These are phyloP conservation scores for Streblospio benedicti DNA, from an alignment of 1,140 invertebrate genomes.

Conservation along the genomic window DNA sequence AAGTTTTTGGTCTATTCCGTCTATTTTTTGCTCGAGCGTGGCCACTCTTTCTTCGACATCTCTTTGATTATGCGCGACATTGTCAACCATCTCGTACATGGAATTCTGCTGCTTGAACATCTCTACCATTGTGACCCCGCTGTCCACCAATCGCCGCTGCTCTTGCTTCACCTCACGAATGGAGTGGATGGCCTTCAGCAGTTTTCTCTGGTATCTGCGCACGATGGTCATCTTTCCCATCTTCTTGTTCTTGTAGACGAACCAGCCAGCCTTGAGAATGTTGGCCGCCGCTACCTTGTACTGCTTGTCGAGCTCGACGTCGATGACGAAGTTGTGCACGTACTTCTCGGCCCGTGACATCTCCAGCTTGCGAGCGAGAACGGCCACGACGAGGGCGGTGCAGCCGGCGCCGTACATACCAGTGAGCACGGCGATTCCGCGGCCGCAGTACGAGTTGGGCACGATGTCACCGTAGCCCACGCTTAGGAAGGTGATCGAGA, in stretches of 20 bases:
- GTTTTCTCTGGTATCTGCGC: slow-evolving; percentile 25
- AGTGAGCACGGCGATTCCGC: slow-evolving; percentile 40
- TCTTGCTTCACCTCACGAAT: slow-evolving; percentile 40
- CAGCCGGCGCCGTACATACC: slow-evolving; percentile 44
- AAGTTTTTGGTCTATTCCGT: background rate
- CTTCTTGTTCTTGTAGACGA: slow-evolving; percentile 30
- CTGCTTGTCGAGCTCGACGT: slow-evolving; percentile 38
- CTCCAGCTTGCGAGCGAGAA: slow-evolving; percentile 43
- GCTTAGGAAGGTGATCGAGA: slow-evolving; percentile 44
- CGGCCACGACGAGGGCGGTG: slow-evolving; percentile 46
- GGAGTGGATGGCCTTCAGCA: slow-evolving; percentile 37
- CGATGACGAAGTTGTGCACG: slow-evolving; percentile 45
- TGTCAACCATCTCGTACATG: slow-evolving; percentile 18
- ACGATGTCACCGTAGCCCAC: slow-evolving; percentile 47
- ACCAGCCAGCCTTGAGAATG: slow-evolving; percentile 41
- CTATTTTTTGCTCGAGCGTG: background rate
- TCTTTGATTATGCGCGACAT: background rate
- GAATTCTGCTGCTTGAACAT: slow-evolving; percentile 32
- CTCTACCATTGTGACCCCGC: slow-evolving; percentile 36
- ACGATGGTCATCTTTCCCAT: background rate
- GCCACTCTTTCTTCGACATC: background rate
- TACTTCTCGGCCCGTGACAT: slow-evolving; percentile 43
- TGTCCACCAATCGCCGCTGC: slow-evolving; percentile 35
- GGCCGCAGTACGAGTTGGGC: slow-evolving; percentile 43
- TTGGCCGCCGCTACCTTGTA: slow-evolving; percentile 43